Percentiles rank a stretch among this genome's conserved stretches.
These are phyloP conservation scores for Lasius fuliginosus DNA, from an alignment of 2,888 invertebrate genomes.

Conservation along the genomic window DNA sequence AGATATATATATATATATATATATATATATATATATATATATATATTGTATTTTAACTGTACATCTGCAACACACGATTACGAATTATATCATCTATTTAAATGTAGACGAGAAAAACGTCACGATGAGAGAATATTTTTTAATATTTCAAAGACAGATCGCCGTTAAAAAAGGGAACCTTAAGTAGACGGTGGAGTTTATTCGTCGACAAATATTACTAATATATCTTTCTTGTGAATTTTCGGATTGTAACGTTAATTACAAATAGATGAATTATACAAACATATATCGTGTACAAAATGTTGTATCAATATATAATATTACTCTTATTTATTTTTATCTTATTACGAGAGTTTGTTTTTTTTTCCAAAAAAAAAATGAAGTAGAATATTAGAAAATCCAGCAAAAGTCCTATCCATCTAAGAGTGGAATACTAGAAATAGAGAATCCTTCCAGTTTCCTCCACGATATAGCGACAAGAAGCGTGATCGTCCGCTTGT, in stretches of 20 bases:
- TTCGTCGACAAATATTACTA: background rate
- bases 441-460: background rate
- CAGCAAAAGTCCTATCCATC: background rate
- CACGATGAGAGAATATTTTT: conserved; percentile 65
- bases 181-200: background rate
- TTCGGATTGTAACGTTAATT: conserved; percentile 25
- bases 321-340: conserved; percentile 6
- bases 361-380: background rate
- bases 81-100: conserved; percentile 28
- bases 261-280: conserved; percentile 39
- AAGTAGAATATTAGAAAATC: background rate
- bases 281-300: background rate
- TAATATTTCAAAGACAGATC: conserved; percentile 57
- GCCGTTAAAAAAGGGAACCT: background rate
- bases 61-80: conserved; percentile 2
- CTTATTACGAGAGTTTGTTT: background rate
- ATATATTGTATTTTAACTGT: conserved; percentile 47
- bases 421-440: background rate
- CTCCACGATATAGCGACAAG: conserved; percentile 40
- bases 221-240: conserved; percentile 29
- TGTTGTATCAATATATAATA: background rate
- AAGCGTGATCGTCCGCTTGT: conserved; percentile 19
- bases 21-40: conserved; percentile 45
- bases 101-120: conserved; percentile 20
- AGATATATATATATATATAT: no score